Conservation (phyloP, 64 coral and sea anemone genomes). For the Actinia tenebrosa region DNA sequence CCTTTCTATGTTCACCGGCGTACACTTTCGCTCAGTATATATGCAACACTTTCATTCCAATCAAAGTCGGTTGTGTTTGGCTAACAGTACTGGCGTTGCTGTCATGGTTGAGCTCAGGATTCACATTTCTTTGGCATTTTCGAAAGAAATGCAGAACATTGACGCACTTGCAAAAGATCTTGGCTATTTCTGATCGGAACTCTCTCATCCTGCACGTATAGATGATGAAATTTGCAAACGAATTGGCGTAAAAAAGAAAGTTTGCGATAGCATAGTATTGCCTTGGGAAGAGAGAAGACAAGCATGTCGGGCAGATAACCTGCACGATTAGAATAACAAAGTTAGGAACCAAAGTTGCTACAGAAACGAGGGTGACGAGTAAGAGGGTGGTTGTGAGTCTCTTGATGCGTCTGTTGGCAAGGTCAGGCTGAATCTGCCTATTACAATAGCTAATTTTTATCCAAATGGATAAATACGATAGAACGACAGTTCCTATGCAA, state of each 20-base stretch:
- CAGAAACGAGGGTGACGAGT: neutral
- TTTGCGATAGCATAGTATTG: neutral
- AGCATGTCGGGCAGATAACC: neutral
- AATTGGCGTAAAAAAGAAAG: neutral
- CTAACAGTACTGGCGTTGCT: too few relatives aligned
- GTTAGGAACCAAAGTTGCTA: neutral
- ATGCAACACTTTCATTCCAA: too few relatives aligned
- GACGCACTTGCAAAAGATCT: neutral
- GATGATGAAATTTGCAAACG: slow-evolving; percentile 4
- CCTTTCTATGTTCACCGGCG: too few relatives aligned
- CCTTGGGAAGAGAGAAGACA: neutral
- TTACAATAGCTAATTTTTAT: neutral
- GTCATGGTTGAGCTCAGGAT: neutral
- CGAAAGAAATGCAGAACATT: neutral
- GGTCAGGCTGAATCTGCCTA: neutral
- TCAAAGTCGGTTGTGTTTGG: too few relatives aligned
- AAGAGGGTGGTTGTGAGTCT: neutral
- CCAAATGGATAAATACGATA: neutral
- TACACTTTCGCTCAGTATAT: too few relatives aligned
- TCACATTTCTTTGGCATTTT: neutral
- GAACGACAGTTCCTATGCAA: neutral
- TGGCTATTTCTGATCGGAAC: neutral
- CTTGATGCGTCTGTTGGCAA: neutral
- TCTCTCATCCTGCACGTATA: neutral
- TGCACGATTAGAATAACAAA: neutral